Percentiles rank a stretch among this genome's conserved stretches.
These are phyloP conservation scores for Tringa solitaria DNA, from an alignment of 2,113 vertebrate genomes.

Conservation along the genomic window DNA sequence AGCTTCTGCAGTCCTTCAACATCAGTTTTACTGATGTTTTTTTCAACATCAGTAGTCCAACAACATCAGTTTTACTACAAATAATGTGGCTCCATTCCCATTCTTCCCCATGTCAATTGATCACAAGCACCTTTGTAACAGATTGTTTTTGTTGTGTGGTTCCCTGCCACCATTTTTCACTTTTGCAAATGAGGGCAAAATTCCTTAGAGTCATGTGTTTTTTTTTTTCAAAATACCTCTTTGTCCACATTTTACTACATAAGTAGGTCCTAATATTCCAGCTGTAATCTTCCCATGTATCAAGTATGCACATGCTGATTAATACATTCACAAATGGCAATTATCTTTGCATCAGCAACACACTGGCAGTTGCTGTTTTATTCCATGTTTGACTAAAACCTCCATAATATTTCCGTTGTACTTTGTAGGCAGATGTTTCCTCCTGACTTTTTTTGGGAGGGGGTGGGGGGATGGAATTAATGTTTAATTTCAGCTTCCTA, in stretches of 20 bases:
- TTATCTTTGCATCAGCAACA: neutral
- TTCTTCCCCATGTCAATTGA: neutral
- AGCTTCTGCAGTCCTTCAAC: neutral
- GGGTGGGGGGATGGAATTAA: neutral
- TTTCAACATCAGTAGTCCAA: too few relatives aligned
- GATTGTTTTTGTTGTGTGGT: neutral
- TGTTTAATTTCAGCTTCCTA: conserved; percentile 28
- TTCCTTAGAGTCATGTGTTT: neutral
- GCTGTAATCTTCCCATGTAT: neutral
- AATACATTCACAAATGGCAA: neutral
- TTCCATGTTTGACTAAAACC: neutral
- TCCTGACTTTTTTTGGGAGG: neutral
- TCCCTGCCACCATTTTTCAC: neutral
- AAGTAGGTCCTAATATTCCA: neutral
- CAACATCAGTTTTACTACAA: neutral
- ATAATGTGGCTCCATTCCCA: neutral
- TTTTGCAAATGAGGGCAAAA: neutral
- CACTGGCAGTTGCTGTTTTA: neutral
- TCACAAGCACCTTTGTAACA: neutral
- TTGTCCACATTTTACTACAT: neutral
- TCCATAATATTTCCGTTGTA: neutral
- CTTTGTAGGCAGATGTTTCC: neutral
- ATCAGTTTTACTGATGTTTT: neutral
- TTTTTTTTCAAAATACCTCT: neutral
- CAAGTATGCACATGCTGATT: neutral